phyloP scores from a whole-genome alignment of 2,113 vertebrate genomes.

The Silurus meridionalis region DNA sequence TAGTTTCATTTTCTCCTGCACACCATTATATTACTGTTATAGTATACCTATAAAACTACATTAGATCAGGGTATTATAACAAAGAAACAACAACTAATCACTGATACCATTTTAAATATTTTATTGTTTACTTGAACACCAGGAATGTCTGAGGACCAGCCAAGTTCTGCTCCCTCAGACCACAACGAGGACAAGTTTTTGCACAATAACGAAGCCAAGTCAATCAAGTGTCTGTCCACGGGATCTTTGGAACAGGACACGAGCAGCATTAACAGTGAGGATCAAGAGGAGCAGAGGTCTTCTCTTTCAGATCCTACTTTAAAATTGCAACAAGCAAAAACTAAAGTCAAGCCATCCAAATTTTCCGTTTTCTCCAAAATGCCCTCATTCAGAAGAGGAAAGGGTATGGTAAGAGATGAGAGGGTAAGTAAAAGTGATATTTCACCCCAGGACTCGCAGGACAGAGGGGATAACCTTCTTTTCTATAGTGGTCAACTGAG shows the following conservation, averaged over 20 bases:
- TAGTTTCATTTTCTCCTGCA: background rate
- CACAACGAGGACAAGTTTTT: conserved; percentile 29
- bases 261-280: conserved; percentile 65
- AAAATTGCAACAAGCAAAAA: conserved; percentile 61
- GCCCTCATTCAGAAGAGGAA: conserved; percentile 72
- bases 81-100: background rate
- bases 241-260: conserved; percentile 61
- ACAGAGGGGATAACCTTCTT: conserved; percentile 28
- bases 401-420: conserved; percentile 48
- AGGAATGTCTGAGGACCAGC: conserved; percentile 46
- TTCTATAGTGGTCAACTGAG: conserved; percentile 25
- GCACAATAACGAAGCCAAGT: conserved; percentile 6
- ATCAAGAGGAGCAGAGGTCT: conserved; percentile 61
- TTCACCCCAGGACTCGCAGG: conserved; percentile 29
- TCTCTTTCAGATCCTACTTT: conserved; percentile 39
- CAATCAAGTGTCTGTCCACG: conserved; percentile 26
- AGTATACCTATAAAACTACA: background rate
- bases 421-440: conserved; percentile 40
- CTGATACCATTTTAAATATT: background rate
- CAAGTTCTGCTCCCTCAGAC: conserved; percentile 43
- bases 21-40: background rate
- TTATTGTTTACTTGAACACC: conserved; percentile 7
- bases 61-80: background rate
- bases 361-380: conserved; percentile 76
- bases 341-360: conserved; percentile 61